Conservation (phyloP, 1,140 invertebrate species). For the Sipha flava region DNA sequence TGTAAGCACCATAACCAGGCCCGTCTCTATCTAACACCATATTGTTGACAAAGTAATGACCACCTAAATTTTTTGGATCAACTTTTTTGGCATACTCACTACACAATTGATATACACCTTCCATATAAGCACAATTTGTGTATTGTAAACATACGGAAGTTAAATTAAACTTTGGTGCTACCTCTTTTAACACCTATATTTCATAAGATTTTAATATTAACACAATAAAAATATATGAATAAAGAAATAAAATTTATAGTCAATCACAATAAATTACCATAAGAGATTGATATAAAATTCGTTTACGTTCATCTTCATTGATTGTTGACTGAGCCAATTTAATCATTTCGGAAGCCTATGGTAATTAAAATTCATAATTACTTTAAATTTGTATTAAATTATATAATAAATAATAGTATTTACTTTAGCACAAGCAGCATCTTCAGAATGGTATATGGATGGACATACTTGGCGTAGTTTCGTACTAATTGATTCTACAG, state of each 20-base stretch:
- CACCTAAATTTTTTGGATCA: constrained; percentile 79
- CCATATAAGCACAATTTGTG: constrained; percentile 66
- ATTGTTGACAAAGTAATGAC: constrained; percentile 75
- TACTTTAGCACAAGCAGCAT: constrained; percentile 88
- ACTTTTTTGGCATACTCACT: constrained; percentile 70
- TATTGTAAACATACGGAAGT: constrained; percentile 68
- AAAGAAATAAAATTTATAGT: not conserved
- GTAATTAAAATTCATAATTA: constrained; percentile 21
- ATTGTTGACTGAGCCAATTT: constrained; percentile 62
- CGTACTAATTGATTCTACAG: constrained; percentile 79
- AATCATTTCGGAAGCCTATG: constrained; percentile 77
- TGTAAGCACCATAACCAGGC: constrained; percentile 62
- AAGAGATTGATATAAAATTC: constrained; percentile 21
- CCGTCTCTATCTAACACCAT: constrained; percentile 70
- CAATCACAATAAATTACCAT: not conserved
- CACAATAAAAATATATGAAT: not conserved
- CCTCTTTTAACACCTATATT: constrained; percentile 69
- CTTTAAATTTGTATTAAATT: not conserved
- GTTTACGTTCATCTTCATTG: constrained; percentile 57
- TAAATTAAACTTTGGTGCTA: constrained; percentile 69
- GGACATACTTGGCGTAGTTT: constrained; percentile 88
- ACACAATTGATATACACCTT: constrained; percentile 81
- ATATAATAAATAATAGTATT: constrained; percentile 32
- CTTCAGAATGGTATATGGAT: constrained; percentile 86
- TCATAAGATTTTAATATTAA: not conserved